A percentile compares a stretch with the other conserved stretches of the same genome.
These are phyloP conservation scores for Porites cylindrica DNA, from an alignment of 92 coral and sea anemone species.

Conservation along the genomic window DNA sequence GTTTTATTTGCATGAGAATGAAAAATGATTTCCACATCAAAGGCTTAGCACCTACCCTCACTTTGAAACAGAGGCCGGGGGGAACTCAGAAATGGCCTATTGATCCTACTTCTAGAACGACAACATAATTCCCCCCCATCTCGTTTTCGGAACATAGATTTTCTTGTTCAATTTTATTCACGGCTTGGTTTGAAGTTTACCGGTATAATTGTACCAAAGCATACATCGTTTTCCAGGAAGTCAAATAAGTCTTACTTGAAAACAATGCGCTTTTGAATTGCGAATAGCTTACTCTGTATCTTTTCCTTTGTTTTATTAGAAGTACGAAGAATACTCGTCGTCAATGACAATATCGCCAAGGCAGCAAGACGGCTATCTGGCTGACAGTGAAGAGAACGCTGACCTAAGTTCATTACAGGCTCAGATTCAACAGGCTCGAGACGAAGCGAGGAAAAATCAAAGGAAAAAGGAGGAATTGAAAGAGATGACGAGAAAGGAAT, in stretches of 20 bases:
- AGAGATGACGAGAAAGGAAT: constrained; percentile 19
- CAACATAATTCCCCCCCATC: no score
- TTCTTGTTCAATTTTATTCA: no score
- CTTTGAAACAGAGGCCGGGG: no score
- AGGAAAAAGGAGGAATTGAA: constrained; percentile 21
- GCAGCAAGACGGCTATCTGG: constrained; percentile 76
- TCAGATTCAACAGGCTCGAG: constrained; percentile 53
- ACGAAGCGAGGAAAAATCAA: constrained; percentile 11
- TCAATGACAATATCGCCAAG: constrained; percentile 12
- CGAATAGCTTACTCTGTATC: neutral
- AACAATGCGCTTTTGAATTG: neutral
- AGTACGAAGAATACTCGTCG: constrained; percentile 1
- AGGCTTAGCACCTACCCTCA: no score
- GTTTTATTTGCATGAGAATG: no score
- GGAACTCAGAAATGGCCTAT: no score
- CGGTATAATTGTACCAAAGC: no score
- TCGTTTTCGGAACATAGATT: no score
- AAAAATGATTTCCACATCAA: no score
- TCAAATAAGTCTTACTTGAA: neutral
- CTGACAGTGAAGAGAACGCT: constrained; percentile 81
- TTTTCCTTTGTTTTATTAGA: constrained; percentile 4
- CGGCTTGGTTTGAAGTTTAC: no score
- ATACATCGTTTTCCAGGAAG: neutral
- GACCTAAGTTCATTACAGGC: constrained; percentile 70
- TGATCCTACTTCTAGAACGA: no score